phyloP scores from a whole-genome alignment of 2,113 vertebrate genomes.

The Gavia stellata region DNA sequence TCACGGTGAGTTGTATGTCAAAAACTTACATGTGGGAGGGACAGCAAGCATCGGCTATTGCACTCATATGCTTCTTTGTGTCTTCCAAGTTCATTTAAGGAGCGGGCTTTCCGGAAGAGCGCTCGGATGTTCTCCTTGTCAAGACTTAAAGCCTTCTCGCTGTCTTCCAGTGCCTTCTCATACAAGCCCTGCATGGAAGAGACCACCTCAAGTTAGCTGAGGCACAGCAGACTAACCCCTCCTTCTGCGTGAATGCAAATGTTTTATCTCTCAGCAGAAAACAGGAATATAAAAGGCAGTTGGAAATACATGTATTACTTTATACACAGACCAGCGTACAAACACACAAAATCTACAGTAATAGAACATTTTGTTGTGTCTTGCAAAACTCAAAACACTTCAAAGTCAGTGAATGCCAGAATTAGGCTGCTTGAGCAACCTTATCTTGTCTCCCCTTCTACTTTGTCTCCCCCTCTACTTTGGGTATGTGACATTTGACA shows the following conservation, averaged over 20 bases:
- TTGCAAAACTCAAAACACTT: neutral
- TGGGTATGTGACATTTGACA: neutral
- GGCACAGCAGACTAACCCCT: neutral
- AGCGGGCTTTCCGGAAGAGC: slow-evolving; percentile 87
- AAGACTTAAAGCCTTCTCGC: slow-evolving; percentile 78
- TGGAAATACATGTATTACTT: neutral
- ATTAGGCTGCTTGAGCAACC: neutral
- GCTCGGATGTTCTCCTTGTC: slow-evolving; percentile 81
- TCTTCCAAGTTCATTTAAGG: slow-evolving; percentile 83
- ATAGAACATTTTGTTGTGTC: neutral
- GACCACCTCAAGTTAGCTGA: neutral
- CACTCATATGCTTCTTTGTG: slow-evolving; percentile 90
- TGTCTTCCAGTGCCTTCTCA: slow-evolving; percentile 83
- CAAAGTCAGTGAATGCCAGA: neutral
- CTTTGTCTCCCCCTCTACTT: neutral
- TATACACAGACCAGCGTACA: neutral
- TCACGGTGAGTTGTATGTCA: neutral
- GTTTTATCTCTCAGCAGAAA: neutral
- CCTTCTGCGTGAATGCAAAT: neutral
- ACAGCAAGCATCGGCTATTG: slow-evolving; percentile 83
- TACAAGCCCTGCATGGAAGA: slow-evolving; percentile 76
- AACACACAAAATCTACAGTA: neutral
- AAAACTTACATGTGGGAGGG: slow-evolving; percentile 82
- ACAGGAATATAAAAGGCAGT: neutral
- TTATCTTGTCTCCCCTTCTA: neutral